Base-by-base conservation (phyloP, 2,797 vertebrate genomes). In the Melanotaenia maccullochi region DNA sequence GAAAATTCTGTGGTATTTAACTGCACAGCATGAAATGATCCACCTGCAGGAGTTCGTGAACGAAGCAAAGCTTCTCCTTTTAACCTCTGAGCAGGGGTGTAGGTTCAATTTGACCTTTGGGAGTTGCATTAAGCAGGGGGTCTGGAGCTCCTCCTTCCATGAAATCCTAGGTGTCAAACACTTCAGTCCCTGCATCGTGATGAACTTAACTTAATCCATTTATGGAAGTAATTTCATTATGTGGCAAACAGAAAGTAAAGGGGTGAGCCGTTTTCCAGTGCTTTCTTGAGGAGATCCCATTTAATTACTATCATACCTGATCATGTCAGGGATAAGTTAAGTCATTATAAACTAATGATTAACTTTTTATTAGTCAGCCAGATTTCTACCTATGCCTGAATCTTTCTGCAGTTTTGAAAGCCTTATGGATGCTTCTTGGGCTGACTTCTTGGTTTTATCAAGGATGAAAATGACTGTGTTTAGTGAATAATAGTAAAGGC, bases 61-160 rank as follows among this genome's bases (percentile, higher is more conserved):
- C 51, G 49, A 25, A 68, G 20, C 61, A 47, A 62, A 68, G 47
- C 57, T 44, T 51, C 68, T 67, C 38, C 47, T 60, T 55, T 76
- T 22, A 62, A 51, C 35, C 40, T 28, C 22, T 1, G 9, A 55
- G 0, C 63, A 35, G 28, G n/a, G 57, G 28, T 30, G 13, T 11
- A 20, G 0, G 44, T 68, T 58, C 47, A 20, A 49, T 49, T 30
- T 55, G 52, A 55, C 25, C 52, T 55, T 30, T 55, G 14, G 24
- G 24, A 24, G 52, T 5, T 14, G 13, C 52, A 16, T 28, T 14
- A 24, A 25, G 52, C 24, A 25, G 52, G 3, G 52, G 24, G 25
- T 55, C 52, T 52, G n/a, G 9, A 18, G 49, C 22, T 22, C 12
- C 49, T 55, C 13, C 52, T 55, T 8, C 25, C 14, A 55, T 55